phyloP scores from a whole-genome alignment of 92 coral and sea anemone species.

The Parazoanthus swiftii region DNA sequence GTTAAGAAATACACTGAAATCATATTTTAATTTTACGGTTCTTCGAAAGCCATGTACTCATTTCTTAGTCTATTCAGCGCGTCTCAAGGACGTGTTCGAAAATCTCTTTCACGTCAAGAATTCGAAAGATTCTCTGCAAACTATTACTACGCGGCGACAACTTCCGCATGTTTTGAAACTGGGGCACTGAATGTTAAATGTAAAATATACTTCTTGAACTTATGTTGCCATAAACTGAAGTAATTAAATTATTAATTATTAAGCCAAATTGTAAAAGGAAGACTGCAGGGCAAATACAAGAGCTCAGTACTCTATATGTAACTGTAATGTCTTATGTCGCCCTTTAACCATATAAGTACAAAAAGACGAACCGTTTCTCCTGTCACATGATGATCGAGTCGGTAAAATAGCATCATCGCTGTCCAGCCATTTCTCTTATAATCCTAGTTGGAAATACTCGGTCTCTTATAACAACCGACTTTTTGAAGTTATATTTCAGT shows the following conservation, averaged over 20 bases:
- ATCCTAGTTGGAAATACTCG: no score
- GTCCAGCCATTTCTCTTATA: neutral
- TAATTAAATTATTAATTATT: no score
- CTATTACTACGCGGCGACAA: no score
- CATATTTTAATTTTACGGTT: neutral
- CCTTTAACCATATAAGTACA: no score
- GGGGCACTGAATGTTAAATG: no score
- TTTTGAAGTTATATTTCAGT: neutral
- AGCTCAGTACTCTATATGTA: no score
- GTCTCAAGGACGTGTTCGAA: neutral
- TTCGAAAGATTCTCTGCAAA: no score
- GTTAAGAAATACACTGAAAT: neutral
- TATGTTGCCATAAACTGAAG: no score
- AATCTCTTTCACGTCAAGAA: neutral
- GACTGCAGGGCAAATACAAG: neutral
- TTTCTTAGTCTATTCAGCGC: no score
- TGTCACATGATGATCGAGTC: no score
- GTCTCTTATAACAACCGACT: neutral
- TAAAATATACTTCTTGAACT: no score
- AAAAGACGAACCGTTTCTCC: neutral
- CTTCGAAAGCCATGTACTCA: neutral
- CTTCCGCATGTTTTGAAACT: no score
- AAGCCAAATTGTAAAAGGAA: neutral
- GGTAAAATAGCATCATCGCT: neutral
- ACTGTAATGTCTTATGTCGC: neutral